Base-by-base conservation (phyloP, 2,113 vertebrate genomes). In the Strix uralensis region DNA sequence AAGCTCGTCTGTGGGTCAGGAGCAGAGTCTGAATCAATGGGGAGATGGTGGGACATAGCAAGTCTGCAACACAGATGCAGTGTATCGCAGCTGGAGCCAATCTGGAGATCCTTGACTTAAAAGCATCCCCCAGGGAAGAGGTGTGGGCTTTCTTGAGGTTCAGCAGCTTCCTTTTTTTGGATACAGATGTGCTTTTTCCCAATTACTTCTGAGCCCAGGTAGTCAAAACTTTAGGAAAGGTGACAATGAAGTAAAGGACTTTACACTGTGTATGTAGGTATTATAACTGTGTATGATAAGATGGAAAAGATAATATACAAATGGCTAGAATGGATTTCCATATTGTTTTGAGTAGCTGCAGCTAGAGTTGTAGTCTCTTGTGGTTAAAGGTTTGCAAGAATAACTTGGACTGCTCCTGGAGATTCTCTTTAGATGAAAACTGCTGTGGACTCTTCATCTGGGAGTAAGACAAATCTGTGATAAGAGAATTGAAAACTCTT, bases 81-180 rank as follows among this genome's bases (percentile, higher is more conserved):
- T 10, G 2, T 8, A 18, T 18, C 7, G 4, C 36, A 65, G 13
- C n/a, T 81, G 54, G 38, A 73, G 26, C 7, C 54, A 38, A 19
- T 32, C 19, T 38, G 22, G 36, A 84, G 22, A 46, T 15, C 19
- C 34, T 59, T 11, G 5, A 9, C 25, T 90, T 85, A 52, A 79
- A 81, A 82, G 66, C 30, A 62, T 34, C 27, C 3, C 21, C 4
- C 18, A 52, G 49, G 17, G 7, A 26, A 20, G 7, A 7, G 5
- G 0, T 6, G 3, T 8, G 4, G 18, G 1, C 0, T 3, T 70
- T 21, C 2, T 6, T 20, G 1, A 4, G 18, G 5, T 7, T 74
- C 0, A 3, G 5, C 0, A 57, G 6, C 0, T 16, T 63, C 0
- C 0, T 1, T 4, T 49, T 2, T 0, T 1, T 49, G 20, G 30